phyloP scores from a whole-genome alignment of 2,113 vertebrate species.

The Crotalus helleri region DNA sequence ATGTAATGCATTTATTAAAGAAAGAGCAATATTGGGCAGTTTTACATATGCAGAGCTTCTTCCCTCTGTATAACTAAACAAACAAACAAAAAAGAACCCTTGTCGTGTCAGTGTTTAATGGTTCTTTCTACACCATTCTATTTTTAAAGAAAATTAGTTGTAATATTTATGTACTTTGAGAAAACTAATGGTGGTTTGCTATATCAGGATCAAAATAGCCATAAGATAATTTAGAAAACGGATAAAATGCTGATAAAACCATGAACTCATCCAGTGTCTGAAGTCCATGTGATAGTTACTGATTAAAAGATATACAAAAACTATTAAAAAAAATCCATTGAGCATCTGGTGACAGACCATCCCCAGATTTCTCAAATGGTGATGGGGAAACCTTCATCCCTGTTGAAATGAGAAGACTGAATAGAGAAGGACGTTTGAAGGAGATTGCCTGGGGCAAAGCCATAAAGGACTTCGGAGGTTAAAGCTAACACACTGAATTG shows the following conservation, averaged over 20 bases:
- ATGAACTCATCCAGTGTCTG: neutral
- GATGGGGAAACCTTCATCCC: neutral
- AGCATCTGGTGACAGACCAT: neutral
- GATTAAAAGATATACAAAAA: neutral
- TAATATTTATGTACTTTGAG: neutral
- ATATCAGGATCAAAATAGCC: neutral
- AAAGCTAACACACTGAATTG: neutral
- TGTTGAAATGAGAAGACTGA: neutral
- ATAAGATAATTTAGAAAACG: neutral
- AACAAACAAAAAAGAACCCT: neutral
- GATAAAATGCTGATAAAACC: neutral
- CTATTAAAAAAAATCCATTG: neutral
- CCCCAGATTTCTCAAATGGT: neutral
- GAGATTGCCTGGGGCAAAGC: neutral
- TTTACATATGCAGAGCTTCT: neutral
- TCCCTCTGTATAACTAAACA: neutral
- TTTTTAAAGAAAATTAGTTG: neutral
- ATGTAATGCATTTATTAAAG: neutral
- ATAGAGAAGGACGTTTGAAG: neutral
- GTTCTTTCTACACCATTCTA: neutral
- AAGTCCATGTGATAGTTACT: neutral
- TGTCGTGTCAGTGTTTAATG: neutral
- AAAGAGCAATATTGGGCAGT: neutral
- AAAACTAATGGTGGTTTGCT: neutral
- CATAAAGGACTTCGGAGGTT: neutral